Conservation (phyloP, 2,113 vertebrate genomes). For the Xyrauchen texanus region DNA sequence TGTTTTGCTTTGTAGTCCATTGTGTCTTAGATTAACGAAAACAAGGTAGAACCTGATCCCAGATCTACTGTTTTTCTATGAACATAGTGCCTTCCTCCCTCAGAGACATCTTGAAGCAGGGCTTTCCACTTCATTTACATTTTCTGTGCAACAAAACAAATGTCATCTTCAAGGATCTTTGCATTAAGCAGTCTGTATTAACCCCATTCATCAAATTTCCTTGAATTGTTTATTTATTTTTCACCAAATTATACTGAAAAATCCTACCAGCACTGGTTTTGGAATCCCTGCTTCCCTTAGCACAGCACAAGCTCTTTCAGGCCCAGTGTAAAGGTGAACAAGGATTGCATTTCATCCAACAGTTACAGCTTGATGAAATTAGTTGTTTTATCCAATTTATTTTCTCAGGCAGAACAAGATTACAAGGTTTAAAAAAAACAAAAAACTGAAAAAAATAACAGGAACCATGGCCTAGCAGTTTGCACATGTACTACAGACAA, state of each 20-base stretch:
- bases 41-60: conserved; percentile 5
- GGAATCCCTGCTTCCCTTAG: conserved; percentile 3
- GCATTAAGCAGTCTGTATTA: conserved; percentile 50
- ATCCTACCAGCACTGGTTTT: conserved; percentile 31
- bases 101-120: conserved; percentile 17
- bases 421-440: not conserved
- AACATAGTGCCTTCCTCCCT: conserved; percentile 14
- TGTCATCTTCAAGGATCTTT: conserved; percentile 48
- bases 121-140: conserved; percentile 36
- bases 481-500: no score
- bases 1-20: conserved; percentile 15
- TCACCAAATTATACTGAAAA: conserved; percentile 33
- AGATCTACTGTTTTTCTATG: conserved; percentile 4
- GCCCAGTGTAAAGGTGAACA: no score
- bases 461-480: not conserved
- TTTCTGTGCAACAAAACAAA: conserved; percentile 43
- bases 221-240: conserved; percentile 30
- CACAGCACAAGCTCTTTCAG: not conserved
- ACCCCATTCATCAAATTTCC: conserved; percentile 42
- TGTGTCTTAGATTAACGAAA: conserved; percentile 3
- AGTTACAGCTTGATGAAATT: not conserved
- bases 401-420: not conserved
- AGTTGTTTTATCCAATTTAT: not conserved
- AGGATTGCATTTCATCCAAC: not conserved
- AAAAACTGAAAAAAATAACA: not conserved